A percentile compares a stretch with the other conserved stretches of the same genome.
Evolutionary conservation across 1,140 invertebrate species (phyloP).

Genomic region (Brachionus plicatilis): DNA sequence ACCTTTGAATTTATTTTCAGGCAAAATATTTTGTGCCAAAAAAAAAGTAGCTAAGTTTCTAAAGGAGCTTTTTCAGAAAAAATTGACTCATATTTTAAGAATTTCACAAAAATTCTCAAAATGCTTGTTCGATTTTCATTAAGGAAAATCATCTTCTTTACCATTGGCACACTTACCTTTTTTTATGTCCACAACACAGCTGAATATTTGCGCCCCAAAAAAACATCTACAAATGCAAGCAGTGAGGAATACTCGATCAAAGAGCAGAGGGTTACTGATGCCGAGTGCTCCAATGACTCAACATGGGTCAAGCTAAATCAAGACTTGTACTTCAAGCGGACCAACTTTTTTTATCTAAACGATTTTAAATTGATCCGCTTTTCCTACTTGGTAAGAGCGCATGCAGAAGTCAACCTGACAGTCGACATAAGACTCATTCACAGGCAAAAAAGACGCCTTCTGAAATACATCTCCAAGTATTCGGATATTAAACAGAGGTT

Average conservation of each 20-base stretch:
- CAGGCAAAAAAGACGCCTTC: not conserved
- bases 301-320: not conserved
- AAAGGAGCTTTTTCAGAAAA: no score
- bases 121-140: no score
- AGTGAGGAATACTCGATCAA: not conserved
- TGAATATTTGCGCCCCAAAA: no score
- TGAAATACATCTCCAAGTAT: not conserved
- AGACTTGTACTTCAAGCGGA: not conserved
- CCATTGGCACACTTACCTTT: no score
- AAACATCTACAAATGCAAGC: no score
- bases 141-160: no score
- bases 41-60: no score
- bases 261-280: not conserved
- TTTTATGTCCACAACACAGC: no score
- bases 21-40: no score
- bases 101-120: no score
- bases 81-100: no score
- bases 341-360: not conserved
- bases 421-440: not conserved
- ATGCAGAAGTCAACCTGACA: not conserved
- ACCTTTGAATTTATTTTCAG: no score
- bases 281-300: not conserved
- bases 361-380: not conserved
- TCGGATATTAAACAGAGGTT: not conserved
- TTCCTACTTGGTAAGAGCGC: not conserved